Conservation (phyloP, 1,140 invertebrate genomes). For the Hyles vespertilio region DNA sequence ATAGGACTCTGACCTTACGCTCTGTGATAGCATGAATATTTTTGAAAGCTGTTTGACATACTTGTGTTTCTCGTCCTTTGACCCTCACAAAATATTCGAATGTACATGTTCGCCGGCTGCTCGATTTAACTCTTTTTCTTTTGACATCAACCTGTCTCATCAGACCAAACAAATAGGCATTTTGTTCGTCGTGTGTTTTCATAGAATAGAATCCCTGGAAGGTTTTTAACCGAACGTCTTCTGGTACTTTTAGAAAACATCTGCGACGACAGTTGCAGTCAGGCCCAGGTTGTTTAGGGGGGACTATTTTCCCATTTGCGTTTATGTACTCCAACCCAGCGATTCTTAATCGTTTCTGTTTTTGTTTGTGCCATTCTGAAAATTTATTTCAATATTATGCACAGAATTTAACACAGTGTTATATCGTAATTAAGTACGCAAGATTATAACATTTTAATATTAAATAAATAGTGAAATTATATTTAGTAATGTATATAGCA, state of each 20-base stretch:
- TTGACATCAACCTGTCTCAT: slow-evolving; percentile 77
- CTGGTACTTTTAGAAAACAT: slow-evolving; percentile 74
- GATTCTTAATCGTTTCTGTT: slow-evolving; percentile 75
- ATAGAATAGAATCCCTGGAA: slow-evolving; percentile 77
- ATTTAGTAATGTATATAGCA: not conserved
- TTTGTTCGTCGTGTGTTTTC: slow-evolving; percentile 78
- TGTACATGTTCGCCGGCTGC: slow-evolving; percentile 74
- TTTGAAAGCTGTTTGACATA: slow-evolving; percentile 77
- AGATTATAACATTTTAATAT: too few species aligned
- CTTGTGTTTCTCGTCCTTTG: slow-evolving; percentile 75
- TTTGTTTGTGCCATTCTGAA: slow-evolving; percentile 78
- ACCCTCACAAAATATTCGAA: slow-evolving; percentile 77
- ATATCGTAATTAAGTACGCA: too few species aligned
- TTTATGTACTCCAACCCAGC: slow-evolving; percentile 76
- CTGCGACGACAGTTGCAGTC: slow-evolving; percentile 75
- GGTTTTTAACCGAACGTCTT: slow-evolving; percentile 69
- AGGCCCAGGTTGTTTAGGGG: slow-evolving; percentile 71
- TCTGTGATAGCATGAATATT: slow-evolving; percentile 77
- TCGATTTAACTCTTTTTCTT: slow-evolving; percentile 74
- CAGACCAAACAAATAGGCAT: slow-evolving; percentile 77
- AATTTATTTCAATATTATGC: slow-evolving; percentile 14
- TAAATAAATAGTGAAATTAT: not conserved
- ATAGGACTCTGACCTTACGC: slow-evolving; percentile 76
- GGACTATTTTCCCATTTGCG: slow-evolving; percentile 75
- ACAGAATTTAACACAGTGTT: too few species aligned